Evolutionary conservation across 2,797 vertebrate genomes (phyloP), one percentile per base, ranked within the genome.

Genomic region (Epinephelus awoara): DNA sequence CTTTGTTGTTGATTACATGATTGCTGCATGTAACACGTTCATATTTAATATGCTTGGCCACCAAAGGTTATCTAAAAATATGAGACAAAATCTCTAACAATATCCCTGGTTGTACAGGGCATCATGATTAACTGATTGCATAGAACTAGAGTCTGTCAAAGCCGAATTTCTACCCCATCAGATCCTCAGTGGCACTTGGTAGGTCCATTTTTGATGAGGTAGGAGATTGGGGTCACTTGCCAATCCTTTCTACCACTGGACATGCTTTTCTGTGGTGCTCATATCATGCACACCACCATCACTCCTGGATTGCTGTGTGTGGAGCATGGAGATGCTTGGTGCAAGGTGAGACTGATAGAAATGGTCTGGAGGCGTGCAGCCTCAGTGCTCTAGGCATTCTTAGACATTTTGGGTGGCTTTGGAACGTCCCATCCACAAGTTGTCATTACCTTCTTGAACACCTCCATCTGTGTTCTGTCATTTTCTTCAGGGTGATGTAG

Each of bases 1-100:
- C 10, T 2, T 3, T 59, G n/a, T 10, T 44, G 14, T 55, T 62
- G 13, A 73, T 51, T 71, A 51, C 6, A 61, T 34, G 6, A 34
- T 38, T 44, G 17, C 10, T n/a, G 21, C 18, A 71, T 72, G n/a
- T 38, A 2, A 23, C 8, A 40, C 19, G 38, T 52, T 11, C 7
- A 71, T 71, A 76, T 40, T n/a, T 51, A 29, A 17, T 57, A 47
- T 72, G 23, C n/a, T 10, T 27, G 5, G n/a, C 42, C 49, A 50
- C 9, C 6, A 7, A 19, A 12, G 6, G 1, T 3, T 49, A 29
- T 34, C 10, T 42, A 18, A 54, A 18, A 55, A 21, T 17, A 29
- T 51, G 15, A 19, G 10, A 67, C 15, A 50, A 18, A 50, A 14
- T 42, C 17, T n/a, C 29, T 10, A n/a, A n/a, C 19, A 58, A 5